Evolutionary conservation across 1,140 invertebrate genomes (phyloP), one percentile per base, ranked within the genome.

Genomic region (Drosophila oshimai): DNA sequence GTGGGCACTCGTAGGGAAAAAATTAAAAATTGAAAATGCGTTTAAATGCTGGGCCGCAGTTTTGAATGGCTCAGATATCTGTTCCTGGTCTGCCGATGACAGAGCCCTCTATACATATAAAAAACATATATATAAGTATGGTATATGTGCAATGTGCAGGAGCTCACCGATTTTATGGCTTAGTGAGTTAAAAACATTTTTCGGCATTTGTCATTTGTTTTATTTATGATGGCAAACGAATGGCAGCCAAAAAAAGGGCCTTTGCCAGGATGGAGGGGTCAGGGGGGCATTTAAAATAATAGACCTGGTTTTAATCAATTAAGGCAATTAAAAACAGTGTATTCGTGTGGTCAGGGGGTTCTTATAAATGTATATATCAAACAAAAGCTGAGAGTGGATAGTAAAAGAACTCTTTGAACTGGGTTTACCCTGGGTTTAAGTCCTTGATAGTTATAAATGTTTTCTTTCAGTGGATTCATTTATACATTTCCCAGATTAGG

Each of bases 151-250:
- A 26, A 15, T 22, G 26, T 12, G 15, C 10, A 6, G 18, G 5
- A 29, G 17, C n/a, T 18, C 26, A 31, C 9, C 47, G 73, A 74
- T 69, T 70, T 62, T 42, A 69, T 68, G 47, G 76, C 60, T 74
- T 80, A 80, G 69, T 44, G 70, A 74, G 67, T 68, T 69, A 80
- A 74, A 79, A 74, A 64, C 31, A 74, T 70, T 44, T 70, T 74
- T 69, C 41, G 44, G 51, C 73, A 53, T 72, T 76, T 77, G 58
- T 64, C 73, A 62, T 33, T 62, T 64, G 34, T 34, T 68, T 55
- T 79, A 80, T 80, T 80, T 55, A 69, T 50, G 62, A 42, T 28
- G 36, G 24, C 54, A 55, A 64, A 26, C 36, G 58, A 34, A 37
- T 34, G 28, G 29, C 10, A 24, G 20, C 12, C 33, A 10, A 28